These are phyloP conservation scores for Minunthozetes semirufus DNA, from an alignment of 2,888 invertebrate species.

Conservation along the genomic window DNA sequence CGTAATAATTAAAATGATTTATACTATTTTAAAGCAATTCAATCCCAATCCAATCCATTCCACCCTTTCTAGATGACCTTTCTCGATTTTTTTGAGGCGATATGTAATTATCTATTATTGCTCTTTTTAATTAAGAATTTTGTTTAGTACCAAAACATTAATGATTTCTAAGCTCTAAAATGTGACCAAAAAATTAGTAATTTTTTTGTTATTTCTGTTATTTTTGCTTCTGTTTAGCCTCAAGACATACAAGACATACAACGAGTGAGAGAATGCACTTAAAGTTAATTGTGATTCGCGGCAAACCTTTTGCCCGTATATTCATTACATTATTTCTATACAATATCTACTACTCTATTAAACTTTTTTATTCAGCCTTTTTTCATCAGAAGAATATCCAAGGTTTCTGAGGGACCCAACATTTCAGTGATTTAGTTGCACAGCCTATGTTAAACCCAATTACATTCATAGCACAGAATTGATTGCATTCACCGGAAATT, in stretches of 20 bases:
- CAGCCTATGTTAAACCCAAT: too few relatives aligned
- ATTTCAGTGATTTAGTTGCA: too few relatives aligned
- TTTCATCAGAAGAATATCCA: too few relatives aligned
- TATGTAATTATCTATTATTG: background rate
- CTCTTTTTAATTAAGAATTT: constrained; percentile 2
- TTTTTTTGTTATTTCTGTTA: background rate
- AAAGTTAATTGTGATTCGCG: constrained; percentile 7
- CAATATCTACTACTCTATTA: background rate
- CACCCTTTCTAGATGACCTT: too few relatives aligned
- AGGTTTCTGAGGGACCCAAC: too few relatives aligned
- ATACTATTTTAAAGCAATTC: too few relatives aligned
- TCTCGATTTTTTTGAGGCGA: background rate
- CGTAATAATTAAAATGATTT: too few relatives aligned
- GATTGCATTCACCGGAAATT: too few relatives aligned
- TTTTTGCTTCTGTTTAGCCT: background rate
- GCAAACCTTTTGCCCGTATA: background rate
- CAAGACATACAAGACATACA: background rate
- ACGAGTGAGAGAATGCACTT: background rate
- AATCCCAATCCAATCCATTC: too few relatives aligned
- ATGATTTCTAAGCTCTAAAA: background rate
- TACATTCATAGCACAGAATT: too few relatives aligned
- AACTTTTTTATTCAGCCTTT: background rate
- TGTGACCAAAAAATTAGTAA: background rate
- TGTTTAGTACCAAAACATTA: background rate
- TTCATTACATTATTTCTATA: background rate